Base-by-base conservation (phyloP, 2,888 invertebrate genomes). In the Erebia epiphron region DNA sequence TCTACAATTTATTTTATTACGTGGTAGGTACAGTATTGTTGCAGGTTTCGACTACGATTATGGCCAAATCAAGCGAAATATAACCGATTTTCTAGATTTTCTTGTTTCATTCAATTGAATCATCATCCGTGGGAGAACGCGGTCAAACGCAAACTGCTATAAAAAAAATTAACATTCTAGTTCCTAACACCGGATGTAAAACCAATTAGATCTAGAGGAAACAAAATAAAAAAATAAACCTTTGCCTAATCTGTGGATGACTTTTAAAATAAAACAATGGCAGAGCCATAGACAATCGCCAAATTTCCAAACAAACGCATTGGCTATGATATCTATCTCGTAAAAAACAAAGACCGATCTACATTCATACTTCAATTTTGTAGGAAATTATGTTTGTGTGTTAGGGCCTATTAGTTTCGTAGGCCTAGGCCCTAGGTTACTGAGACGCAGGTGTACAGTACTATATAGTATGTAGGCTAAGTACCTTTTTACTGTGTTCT, bases 261-360 rank as follows among this genome's bases (percentile, higher is more conserved):
- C 86, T 83, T 64, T 77, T 71, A 79, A 83, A 84, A 80, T 72
- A 82, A 86, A 83, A 88, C 87, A 87, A 86, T 86, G 61, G 78
- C 62, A 41, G 62, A 5, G 78, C 73, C 76, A 85, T 82, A 84
- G 84, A 88, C 85, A 86, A 86, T 86, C 85, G 85, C 87, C 83
- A 86, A 87, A 88, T 88, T 87, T 83, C 85, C 87, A 88, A 89
- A 88, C 88, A 88, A 87, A 88, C 83, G 84, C 76, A 70, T 69
- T 63, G 71, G 77, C 71, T 73, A 72, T 69, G 85, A 86, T 88
- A 84, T 79, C 21, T 85, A 88, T 87, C 86, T 80, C 41, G 8
- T 62, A 81, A 79, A 75, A 77, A 79, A 81, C 81, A 80, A 84
- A 82, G 82, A 79, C 70, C 76, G 60, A 61, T 41, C 21, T 70